Conservation (phyloP, 2,113 vertebrate species). For the Chitala chitala region DNA sequence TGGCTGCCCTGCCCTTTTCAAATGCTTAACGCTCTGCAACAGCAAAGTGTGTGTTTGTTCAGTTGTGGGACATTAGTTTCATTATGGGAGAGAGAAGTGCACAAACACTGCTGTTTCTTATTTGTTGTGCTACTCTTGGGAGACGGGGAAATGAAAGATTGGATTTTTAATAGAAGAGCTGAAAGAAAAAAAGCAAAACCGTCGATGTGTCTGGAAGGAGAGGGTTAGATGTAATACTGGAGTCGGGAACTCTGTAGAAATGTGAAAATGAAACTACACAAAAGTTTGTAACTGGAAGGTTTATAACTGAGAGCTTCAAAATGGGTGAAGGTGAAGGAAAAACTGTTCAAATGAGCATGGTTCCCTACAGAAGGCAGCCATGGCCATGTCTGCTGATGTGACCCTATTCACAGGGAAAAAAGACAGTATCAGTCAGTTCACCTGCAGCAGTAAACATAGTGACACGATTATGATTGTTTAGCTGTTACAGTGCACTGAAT, state of each 20-base stretch:
- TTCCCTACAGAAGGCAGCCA: too few species aligned
- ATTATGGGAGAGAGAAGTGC: constrained; percentile 56
- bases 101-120: constrained; percentile 63
- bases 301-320: too few species aligned
- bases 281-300: too few species aligned
- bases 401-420: too few species aligned
- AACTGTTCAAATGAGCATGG: too few species aligned
- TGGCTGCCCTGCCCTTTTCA: constrained; percentile 14
- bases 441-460: too few species aligned
- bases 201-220: background rate
- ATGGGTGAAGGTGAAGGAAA: too few species aligned
- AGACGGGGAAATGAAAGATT: constrained; percentile 63
- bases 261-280: background rate
- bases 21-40: constrained; percentile 33
- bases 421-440: too few species aligned
- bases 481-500: too few species aligned
- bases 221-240: constrained; percentile 13
- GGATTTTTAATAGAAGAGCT: constrained; percentile 54
- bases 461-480: too few species aligned
- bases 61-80: constrained; percentile 77
- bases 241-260: background rate
- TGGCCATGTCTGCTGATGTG: too few species aligned
- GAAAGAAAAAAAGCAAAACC: background rate
- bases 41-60: constrained; percentile 71
- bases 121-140: constrained; percentile 55